phyloP scores from a whole-genome alignment of 2,888 invertebrate species.

The Liposcelis brunnea region DNA sequence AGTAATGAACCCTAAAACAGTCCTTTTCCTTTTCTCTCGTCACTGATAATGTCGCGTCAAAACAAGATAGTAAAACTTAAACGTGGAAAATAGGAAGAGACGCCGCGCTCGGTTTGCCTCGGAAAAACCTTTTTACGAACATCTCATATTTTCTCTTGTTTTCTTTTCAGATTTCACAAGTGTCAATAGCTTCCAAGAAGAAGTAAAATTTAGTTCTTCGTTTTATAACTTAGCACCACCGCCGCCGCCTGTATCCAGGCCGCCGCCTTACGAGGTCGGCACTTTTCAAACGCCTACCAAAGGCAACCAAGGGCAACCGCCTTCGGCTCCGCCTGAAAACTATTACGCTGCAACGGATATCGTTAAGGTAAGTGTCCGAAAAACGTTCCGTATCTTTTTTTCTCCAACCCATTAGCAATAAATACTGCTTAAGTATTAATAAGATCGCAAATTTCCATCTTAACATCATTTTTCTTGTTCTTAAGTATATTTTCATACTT shows the following conservation, averaged over 20 bases:
- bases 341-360: constrained; percentile 69
- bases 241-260: constrained; percentile 29
- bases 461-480: no score
- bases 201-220: constrained; percentile 34
- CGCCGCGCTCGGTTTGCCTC: no score
- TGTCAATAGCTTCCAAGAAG: constrained; percentile 36
- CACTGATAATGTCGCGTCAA: no score
- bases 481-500: no score
- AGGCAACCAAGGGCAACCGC: not conserved
- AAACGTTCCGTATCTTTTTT: no score
- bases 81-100: no score
- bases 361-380: constrained; percentile 35
- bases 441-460: no score
- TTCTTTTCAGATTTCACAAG: constrained; percentile 34
- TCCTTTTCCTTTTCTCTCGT: no score
- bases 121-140: not conserved
- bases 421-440: no score
- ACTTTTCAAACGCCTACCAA: constrained; percentile 18
- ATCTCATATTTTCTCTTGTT: not conserved
- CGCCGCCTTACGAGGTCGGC: constrained; percentile 28
- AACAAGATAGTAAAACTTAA: no score
- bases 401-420: no score
- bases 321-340: constrained; percentile 28
- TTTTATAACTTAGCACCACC: constrained; percentile 34
- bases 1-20: no score